These are phyloP conservation scores for Gymnobelideus leadbeateri DNA, from an alignment of 2,113 vertebrate genomes.

Conservation along the genomic window DNA sequence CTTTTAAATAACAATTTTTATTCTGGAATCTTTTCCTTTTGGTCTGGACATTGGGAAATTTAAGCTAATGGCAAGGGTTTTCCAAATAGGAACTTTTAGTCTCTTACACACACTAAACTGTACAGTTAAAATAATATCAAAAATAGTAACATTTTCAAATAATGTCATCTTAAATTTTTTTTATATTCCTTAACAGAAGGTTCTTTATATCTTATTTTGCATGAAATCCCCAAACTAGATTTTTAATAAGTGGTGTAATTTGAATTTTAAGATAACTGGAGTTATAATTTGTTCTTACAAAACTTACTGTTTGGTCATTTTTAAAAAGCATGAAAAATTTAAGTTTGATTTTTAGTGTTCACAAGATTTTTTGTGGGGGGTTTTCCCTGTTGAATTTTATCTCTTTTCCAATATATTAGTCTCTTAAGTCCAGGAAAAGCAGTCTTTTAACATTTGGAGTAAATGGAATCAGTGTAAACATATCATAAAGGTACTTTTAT, in stretches of 20 bases:
- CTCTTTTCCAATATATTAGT: background rate
- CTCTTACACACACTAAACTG: background rate
- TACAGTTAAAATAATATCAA: background rate
- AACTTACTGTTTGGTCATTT: background rate
- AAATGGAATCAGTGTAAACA: background rate
- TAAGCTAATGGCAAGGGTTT: constrained; percentile 43
- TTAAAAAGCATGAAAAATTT: background rate
- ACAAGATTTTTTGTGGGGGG: background rate
- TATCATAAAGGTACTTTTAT: background rate
- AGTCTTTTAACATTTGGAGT: background rate
- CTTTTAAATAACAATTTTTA: background rate
- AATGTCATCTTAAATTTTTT: constrained; percentile 21
- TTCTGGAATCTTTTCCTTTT: constrained; percentile 43
- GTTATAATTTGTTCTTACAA: constrained; percentile 60
- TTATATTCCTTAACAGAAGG: constrained; percentile 31
- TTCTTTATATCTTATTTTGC: constrained; percentile 26
- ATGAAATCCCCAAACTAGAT: constrained; percentile 36
- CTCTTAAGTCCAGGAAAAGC: background rate
- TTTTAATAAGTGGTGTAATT: constrained; percentile 55
- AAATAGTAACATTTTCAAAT: constrained; percentile 10
- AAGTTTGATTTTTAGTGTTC: background rate
- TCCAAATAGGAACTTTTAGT: constrained; percentile 28
- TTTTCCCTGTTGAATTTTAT: background rate
- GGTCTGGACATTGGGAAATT: constrained; percentile 26
- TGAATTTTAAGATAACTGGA: constrained; percentile 49